Base-by-base conservation (phyloP, 2,797 vertebrate genomes). In the Valencia hispanica region DNA sequence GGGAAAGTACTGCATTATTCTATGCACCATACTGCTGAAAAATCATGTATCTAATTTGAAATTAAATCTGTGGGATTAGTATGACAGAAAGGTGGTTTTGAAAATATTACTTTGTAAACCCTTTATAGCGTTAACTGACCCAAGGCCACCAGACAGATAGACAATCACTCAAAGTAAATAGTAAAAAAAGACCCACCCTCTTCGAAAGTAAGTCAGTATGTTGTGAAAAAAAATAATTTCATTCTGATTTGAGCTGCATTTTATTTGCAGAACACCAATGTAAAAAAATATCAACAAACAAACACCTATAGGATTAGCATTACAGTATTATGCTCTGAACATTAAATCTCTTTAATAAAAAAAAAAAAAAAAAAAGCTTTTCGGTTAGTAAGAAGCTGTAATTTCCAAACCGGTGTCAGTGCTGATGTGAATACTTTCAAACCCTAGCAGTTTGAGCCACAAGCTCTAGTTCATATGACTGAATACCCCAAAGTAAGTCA, bases 401-500 rank as follows among this genome's bases (percentile, higher is more conserved):
- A 27, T 51, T 50, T 51, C 14, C 25, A 66, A 50, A 74, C 25
- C 7, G 50, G 2, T 59, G 17, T 14, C 20, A 30, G n/a, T 48
- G 18, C 63, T 27, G 45, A 65, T 11, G 36, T 72, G 47, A 65
- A 72, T 53, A 51, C 45, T 65, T 4, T 72, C 63, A 63, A 66
- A 30, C 34, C 11, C 36, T 12, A 53, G n/a, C 10, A 43, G 45
- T 48, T 15, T 63, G 12, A 39, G 9, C 20, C 50, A 32, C 3
- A 2, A 55, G 20, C 53, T 17, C 18, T 50, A 43, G 68, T 69
- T 73, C 43, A 59, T 70, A 47, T 5, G 70, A 76, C 32, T 68
- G 39, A 32, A 75, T 59, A 30, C 17, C 43, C 9, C 43, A n/a
- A 55, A 55, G 11, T n/a, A 17, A n/a, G 63, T 55, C 15, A 25